Percentiles rank a stretch among this genome's conserved stretches.
phyloP scores from a whole-genome alignment of 2,888 invertebrate species.

The Morpho deidamia region DNA sequence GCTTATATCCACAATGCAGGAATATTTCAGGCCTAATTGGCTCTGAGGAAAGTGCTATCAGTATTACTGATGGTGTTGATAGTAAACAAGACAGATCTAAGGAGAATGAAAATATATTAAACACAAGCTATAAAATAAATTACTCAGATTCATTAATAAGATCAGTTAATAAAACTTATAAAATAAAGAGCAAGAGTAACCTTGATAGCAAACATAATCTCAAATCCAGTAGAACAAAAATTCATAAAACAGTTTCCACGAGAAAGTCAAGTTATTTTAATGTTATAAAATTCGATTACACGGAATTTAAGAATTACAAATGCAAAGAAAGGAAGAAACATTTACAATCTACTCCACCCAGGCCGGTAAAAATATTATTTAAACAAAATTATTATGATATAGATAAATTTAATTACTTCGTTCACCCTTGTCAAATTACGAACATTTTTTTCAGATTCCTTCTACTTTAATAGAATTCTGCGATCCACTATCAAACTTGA shows the following conservation, averaged over 20 bases:
- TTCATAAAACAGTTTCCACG: constrained; percentile 31
- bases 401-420: background rate
- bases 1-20: background rate
- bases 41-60: background rate
- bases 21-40: background rate
- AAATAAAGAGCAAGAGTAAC: background rate
- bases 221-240: constrained; percentile 29
- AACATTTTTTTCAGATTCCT: constrained; percentile 47
- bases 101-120: constrained; percentile 20
- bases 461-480: constrained; percentile 47
- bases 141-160: background rate
- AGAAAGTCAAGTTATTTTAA: constrained; percentile 26
- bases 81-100: constrained; percentile 15
- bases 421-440: background rate
- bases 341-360: constrained; percentile 33
- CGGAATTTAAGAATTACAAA: constrained; percentile 24
- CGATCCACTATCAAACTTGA: constrained; percentile 30
- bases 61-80: background rate
- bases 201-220: background rate
- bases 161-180: background rate
- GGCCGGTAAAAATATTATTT: constrained; percentile 39
- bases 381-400: background rate
- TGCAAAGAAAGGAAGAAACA: constrained; percentile 27
- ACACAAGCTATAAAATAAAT: background rate
- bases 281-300: constrained; percentile 29